These are phyloP conservation scores for Lipotes vexillifer DNA, from an alignment of 2,113 vertebrate genomes.

Conservation along the genomic window DNA sequence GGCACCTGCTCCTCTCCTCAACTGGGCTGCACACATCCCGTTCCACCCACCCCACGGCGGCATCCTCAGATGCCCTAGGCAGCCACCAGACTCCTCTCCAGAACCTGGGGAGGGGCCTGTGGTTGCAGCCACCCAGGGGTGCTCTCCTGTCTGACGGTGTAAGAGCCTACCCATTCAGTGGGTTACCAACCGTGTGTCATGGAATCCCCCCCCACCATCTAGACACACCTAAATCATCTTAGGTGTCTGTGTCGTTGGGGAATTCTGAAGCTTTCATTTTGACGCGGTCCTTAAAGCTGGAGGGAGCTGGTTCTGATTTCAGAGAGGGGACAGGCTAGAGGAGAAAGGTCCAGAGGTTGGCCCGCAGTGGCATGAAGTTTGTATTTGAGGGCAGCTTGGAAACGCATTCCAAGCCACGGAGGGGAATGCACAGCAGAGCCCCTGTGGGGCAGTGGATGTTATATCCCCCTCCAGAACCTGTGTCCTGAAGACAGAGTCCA, in stretches of 20 bases:
- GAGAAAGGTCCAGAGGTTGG: not conserved
- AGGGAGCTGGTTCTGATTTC: constrained; percentile 51
- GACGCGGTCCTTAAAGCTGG: constrained; percentile 42
- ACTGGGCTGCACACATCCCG: not conserved
- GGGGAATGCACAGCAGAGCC: not conserved
- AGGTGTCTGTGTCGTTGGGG: not conserved
- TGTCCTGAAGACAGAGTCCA: not conserved
- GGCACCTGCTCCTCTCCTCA: not conserved
- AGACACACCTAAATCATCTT: not conserved
- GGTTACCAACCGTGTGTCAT: not conserved
- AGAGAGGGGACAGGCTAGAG: not conserved
- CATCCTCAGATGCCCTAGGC: not conserved
- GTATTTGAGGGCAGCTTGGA: not conserved
- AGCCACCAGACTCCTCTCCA: not conserved
- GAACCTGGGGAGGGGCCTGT: not conserved
- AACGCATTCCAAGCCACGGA: not conserved
- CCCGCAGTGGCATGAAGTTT: not conserved
- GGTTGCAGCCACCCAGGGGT: not conserved
- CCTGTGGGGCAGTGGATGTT: not conserved
- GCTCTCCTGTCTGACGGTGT: not conserved
- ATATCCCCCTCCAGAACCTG: not conserved
- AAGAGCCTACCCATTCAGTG: not conserved
- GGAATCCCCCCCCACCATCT: not conserved
- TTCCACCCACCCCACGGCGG: not conserved
- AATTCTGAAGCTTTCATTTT: constrained; percentile 33